Percentiles rank a stretch among this genome's conserved stretches.
Evolutionary conservation across 2,113 vertebrate species (phyloP).

Genomic region (Amblyornis subalaris): DNA sequence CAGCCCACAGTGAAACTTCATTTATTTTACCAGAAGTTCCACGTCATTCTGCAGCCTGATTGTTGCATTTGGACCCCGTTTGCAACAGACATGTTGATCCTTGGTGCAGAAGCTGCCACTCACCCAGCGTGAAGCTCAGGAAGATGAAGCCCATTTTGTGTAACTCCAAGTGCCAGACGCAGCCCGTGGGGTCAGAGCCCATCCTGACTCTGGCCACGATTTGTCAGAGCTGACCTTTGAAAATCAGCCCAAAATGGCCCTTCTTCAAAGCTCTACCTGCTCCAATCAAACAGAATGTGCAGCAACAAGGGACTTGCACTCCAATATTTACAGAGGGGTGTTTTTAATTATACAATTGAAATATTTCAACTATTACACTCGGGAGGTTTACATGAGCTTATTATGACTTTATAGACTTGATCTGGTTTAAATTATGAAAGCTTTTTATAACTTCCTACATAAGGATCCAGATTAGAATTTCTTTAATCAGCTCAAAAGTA

Average conservation of each 20-base stretch:
- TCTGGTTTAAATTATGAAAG: constrained; percentile 37
- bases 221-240: not conserved
- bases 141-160: not conserved
- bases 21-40: not conserved
- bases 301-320: not conserved
- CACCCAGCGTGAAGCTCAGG: not conserved
- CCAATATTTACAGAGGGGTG: not conserved
- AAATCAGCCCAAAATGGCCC: not conserved
- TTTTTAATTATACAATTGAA: constrained; percentile 27
- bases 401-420: constrained; percentile 24
- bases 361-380: not conserved
- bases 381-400: constrained; percentile 9
- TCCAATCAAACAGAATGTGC: not conserved
- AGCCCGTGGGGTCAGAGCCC: not conserved
- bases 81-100: not conserved
- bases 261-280: not conserved
- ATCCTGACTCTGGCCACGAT: not conserved
- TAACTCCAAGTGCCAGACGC: not conserved
- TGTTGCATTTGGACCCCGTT: not conserved
- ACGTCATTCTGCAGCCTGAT: not conserved
- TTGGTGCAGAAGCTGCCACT: not conserved
- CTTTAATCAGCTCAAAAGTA: constrained; percentile 6
- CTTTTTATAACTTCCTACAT: not conserved
- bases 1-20: not conserved
- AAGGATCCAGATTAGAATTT: constrained; percentile 18